Evolutionary conservation across 2,113 vertebrate species (phyloP).

Genomic region (Cyprinodon brontotheroides): DNA sequence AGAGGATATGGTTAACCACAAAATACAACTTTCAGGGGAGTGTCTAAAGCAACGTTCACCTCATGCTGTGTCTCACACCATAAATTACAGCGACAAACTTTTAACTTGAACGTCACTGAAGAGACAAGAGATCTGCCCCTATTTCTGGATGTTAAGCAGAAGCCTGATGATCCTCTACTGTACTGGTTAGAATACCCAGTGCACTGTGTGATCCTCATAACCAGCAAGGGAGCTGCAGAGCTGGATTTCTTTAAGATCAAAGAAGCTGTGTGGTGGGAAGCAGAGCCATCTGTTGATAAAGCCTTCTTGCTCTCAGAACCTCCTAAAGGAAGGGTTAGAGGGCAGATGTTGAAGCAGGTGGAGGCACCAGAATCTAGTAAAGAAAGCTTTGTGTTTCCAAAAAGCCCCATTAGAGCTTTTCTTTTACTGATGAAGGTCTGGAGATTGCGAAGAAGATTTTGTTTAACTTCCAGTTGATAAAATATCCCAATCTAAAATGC

Average conservation of each 20-base stretch:
- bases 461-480: no score
- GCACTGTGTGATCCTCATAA: slow-evolving; percentile 1
- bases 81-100: slow-evolving; percentile 1
- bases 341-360: background rate
- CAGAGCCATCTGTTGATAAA: slow-evolving; percentile 7
- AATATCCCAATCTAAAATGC: no score
- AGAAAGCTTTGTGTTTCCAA: background rate
- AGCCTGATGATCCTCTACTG: background rate
- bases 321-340: background rate
- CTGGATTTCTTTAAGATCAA: slow-evolving; percentile 21
- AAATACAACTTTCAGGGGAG: background rate
- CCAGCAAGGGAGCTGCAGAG: background rate
- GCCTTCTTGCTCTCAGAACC: slow-evolving; percentile 6
- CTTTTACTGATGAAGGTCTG: background rate
- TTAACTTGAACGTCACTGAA: background rate
- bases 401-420: background rate
- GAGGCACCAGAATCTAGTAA: background rate
- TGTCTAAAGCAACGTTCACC: background rate
- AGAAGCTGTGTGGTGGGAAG: slow-evolving; percentile 1
- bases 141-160: slow-evolving; percentile 6
- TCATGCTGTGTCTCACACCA: background rate
- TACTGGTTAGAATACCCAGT: background rate
- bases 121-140: background rate
- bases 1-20: background rate
- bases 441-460: no score